Evolutionary conservation across 1,140 invertebrate genomes (phyloP).

Genomic region (Amyelois transitella): DNA sequence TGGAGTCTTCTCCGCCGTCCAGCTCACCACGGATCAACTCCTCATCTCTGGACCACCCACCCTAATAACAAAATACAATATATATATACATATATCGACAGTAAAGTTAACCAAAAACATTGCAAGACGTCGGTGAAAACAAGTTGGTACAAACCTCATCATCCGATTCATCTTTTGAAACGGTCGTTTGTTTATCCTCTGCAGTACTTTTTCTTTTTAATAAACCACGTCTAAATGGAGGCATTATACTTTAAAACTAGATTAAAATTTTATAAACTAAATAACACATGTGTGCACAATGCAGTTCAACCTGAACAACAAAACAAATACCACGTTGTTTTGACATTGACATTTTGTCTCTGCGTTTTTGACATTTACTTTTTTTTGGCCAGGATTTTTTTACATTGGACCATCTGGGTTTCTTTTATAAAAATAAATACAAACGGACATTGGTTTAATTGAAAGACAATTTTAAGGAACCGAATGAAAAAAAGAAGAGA

Average conservation of each 20-base stretch:
- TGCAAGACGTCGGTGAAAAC: background rate
- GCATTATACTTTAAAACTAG: conserved; percentile 35
- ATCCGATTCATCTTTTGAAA: conserved; percentile 11
- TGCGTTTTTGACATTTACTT: no score
- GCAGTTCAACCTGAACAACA: background rate
- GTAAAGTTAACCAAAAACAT: no score
- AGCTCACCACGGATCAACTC: conserved; percentile 38
- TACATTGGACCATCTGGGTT: no score
- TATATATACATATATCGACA: background rate
- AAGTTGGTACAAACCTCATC: conserved; percentile 4
- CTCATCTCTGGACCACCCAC: conserved; percentile 15
- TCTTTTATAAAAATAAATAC: no score
- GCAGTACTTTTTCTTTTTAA: conserved; percentile 45
- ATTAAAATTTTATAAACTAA: background rate
- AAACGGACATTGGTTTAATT: no score
- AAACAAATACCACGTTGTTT: no score
- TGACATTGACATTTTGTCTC: no score
- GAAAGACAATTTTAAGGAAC: no score
- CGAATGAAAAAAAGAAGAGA: no score
- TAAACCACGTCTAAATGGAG: conserved; percentile 51
- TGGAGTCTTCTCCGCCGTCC: conserved; percentile 34
- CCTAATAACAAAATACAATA: conserved; percentile 9
- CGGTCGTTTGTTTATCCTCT: background rate
- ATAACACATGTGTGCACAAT: conserved; percentile 3
- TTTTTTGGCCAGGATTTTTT: no score